Evolutionary conservation across 1,140 invertebrate genomes (phyloP).

Genomic region (Micrasema longulum): DNA sequence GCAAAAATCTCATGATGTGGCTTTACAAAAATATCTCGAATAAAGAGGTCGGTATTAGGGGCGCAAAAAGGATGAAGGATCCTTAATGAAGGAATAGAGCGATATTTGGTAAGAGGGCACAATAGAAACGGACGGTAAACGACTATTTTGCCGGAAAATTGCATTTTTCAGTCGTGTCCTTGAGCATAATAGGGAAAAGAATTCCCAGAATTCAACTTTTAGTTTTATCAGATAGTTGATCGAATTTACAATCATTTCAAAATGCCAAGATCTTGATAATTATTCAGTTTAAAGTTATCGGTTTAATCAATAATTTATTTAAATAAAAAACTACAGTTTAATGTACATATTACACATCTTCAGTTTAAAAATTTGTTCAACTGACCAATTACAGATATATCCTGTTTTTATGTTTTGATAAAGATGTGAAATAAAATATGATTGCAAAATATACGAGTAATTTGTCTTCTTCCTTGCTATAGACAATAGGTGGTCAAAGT

Average conservation of each 20-base stretch:
- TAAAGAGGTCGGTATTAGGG: constrained; percentile 50
- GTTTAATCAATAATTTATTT: too few species aligned
- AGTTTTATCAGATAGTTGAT: background rate
- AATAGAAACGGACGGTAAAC: constrained; percentile 38
- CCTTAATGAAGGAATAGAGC: constrained; percentile 47
- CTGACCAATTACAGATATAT: too few species aligned
- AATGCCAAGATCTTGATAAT: too few species aligned
- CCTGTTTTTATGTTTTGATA: too few species aligned
- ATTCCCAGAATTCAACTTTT: constrained; percentile 3
- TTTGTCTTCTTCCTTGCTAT: too few species aligned
- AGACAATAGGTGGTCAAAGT: too few species aligned
- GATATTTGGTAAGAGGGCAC: constrained; percentile 42
- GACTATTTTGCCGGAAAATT: constrained; percentile 43
- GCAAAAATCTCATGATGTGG: constrained; percentile 41
- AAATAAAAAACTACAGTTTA: too few species aligned
- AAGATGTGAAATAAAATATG: too few species aligned
- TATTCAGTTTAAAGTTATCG: too few species aligned
- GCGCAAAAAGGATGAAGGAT: constrained; percentile 37
- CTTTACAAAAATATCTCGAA: constrained; percentile 48
- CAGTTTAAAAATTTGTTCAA: too few species aligned
- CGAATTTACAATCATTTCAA: background rate
- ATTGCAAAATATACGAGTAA: too few species aligned
- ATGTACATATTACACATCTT: too few species aligned
- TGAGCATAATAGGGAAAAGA: constrained; percentile 3
- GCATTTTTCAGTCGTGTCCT: constrained; percentile 41